Evolutionary conservation across 2,888 invertebrate species (phyloP).

Genomic region (Sturmia bella): DNA sequence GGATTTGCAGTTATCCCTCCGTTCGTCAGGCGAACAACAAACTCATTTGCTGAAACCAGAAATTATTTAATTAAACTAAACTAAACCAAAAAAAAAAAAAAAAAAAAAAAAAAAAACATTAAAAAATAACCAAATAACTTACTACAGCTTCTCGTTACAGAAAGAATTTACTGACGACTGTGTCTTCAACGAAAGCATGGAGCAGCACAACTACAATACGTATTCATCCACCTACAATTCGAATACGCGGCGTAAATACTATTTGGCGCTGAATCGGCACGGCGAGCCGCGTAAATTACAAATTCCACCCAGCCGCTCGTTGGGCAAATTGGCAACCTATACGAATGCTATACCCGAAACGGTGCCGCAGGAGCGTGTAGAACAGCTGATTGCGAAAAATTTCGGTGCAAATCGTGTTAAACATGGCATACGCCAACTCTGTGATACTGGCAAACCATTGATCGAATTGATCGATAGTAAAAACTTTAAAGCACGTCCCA

Average conservation of each 20-base stretch:
- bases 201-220: slow-evolving; percentile 92
- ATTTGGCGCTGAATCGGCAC: slow-evolving; percentile 89
- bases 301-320: slow-evolving; percentile 85
- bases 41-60: too few species aligned
- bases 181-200: slow-evolving; percentile 93
- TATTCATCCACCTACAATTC: slow-evolving; percentile 90
- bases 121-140: slow-evolving; percentile 77
- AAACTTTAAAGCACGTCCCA: slow-evolving; percentile 82
- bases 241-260: slow-evolving; percentile 87
- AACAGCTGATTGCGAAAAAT: slow-evolving; percentile 83
- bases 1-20: too few species aligned
- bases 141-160: slow-evolving; percentile 86
- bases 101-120: slow-evolving; percentile 66
- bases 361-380: slow-evolving; percentile 83
- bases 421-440: slow-evolving; percentile 82
- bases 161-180: slow-evolving; percentile 92
- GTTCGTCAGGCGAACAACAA: too few species aligned
- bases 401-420: slow-evolving; percentile 82
- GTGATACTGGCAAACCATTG: slow-evolving; percentile 82
- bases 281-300: slow-evolving; percentile 89
- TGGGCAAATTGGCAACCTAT: slow-evolving; percentile 89
- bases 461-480: slow-evolving; percentile 80
- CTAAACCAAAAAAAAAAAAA: slow-evolving; percentile 56
- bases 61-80: too few species aligned
- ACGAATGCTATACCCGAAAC: slow-evolving; percentile 87